Evolutionary conservation across 1,140 invertebrate genomes (phyloP).

Genomic region (Zophobas atratus): DNA sequence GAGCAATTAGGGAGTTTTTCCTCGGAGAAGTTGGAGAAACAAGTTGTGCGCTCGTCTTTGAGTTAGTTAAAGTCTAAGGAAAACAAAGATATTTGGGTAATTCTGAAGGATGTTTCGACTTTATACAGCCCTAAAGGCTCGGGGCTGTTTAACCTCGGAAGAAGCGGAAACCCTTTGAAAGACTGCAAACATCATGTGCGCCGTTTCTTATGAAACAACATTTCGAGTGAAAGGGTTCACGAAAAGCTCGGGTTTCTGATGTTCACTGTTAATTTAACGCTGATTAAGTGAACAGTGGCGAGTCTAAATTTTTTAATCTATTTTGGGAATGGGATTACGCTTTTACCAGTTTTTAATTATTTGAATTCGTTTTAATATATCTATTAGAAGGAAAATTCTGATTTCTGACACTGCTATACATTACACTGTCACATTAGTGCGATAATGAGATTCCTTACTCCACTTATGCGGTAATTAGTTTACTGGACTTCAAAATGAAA

Average conservation of each 20-base stretch:
- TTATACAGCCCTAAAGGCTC: slow-evolving; percentile 24
- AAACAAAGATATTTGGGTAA: slow-evolving; percentile 38
- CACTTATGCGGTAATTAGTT: too few relatives aligned
- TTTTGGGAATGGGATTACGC: too few relatives aligned
- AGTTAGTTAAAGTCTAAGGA: slow-evolving; percentile 22
- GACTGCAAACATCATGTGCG: slow-evolving; percentile 37
- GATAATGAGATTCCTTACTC: too few relatives aligned
- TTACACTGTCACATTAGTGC: too few relatives aligned
- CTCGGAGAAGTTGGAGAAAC: neutral
- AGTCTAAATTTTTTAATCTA: too few relatives aligned
- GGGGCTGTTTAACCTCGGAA: slow-evolving; percentile 33
- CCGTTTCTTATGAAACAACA: slow-evolving; percentile 30
- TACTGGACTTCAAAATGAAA: too few relatives aligned
- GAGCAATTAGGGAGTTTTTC: slow-evolving; percentile 20
- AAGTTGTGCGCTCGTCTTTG: slow-evolving; percentile 37
- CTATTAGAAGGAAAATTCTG: too few relatives aligned
- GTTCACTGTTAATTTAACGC: neutral
- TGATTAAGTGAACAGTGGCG: too few relatives aligned
- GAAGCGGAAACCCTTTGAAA: slow-evolving; percentile 38
- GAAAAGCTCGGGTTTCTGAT: neutral
- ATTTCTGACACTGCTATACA: too few relatives aligned
- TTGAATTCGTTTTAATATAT: too few relatives aligned
- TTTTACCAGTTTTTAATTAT: too few relatives aligned
- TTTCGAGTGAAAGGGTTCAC: slow-evolving; percentile 5
- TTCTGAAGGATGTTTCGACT: slow-evolving; percentile 39